phyloP scores from a whole-genome alignment of 2,113 vertebrate genomes.

The Mesoclemmys tuberculata region DNA sequence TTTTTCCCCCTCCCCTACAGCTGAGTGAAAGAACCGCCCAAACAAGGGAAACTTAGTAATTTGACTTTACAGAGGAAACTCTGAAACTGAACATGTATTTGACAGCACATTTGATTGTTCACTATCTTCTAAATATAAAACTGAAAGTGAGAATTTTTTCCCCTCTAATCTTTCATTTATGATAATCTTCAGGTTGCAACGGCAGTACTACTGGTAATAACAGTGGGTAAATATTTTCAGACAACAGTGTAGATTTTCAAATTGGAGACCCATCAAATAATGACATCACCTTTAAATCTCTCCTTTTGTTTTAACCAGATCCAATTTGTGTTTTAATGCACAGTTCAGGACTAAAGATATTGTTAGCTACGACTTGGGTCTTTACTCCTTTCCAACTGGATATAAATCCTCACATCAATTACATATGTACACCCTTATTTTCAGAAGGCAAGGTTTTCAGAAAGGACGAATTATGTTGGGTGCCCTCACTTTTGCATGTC shows the following conservation, averaged over 20 bases:
- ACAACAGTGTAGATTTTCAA: not conserved
- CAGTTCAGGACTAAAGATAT: not conserved
- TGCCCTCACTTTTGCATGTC: not conserved
- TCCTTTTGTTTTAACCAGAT: not conserved
- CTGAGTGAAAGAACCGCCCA: not conserved
- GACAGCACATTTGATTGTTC: not conserved
- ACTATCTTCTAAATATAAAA: not conserved
- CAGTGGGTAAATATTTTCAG: not conserved
- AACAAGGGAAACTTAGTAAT: not conserved
- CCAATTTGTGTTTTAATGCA: not conserved
- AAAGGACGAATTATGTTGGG: not conserved
- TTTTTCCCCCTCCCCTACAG: not conserved
- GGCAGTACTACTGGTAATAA: not conserved
- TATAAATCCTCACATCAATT: not conserved
- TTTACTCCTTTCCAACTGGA: not conserved
- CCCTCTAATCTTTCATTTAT: not conserved
- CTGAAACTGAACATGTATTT: not conserved
- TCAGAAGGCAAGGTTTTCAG: not conserved
- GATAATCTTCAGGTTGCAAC: not conserved
- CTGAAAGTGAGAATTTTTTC: not conserved
- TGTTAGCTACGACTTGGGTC: not conserved
- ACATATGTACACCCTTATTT: rapidly evolving
- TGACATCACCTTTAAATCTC: not conserved
- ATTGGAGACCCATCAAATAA: not conserved
- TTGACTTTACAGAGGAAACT: not conserved